Evolutionary conservation across 1,140 invertebrate genomes (phyloP).

Genomic region (Penaeus chinensis): DNA sequence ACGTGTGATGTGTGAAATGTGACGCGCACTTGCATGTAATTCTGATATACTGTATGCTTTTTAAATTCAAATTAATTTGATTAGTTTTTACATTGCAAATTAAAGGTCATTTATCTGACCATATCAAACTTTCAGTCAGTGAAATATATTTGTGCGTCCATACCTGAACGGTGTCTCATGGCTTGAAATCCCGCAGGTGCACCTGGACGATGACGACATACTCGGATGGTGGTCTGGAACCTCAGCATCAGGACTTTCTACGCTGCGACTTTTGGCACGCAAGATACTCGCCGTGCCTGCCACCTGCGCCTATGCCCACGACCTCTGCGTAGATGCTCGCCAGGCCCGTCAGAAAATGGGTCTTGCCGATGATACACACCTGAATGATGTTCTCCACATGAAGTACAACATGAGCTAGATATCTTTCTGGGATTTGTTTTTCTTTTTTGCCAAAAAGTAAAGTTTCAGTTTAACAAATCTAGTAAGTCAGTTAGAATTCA

Average conservation of each 20-base stretch:
- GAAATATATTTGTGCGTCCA: neutral
- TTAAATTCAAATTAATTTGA: no score
- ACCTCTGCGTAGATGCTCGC: slow-evolving; percentile 54
- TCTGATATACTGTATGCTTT: no score
- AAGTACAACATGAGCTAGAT: slow-evolving; percentile 63
- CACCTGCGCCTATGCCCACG: slow-evolving; percentile 61
- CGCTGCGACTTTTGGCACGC: slow-evolving; percentile 57
- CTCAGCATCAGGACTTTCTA: slow-evolving; percentile 61
- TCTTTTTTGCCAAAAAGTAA: slow-evolving; percentile 23
- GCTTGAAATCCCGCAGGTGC: slow-evolving; percentile 44
- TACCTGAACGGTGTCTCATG: neutral
- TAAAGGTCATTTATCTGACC: neutral
- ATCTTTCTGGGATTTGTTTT: neutral
- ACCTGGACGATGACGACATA: slow-evolving; percentile 63
- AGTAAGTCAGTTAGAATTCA: no score
- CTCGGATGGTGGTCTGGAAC: slow-evolving; percentile 63
- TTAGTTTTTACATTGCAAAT: neutral
- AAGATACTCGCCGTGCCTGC: slow-evolving; percentile 62
- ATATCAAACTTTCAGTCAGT: neutral
- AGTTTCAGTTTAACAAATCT: neutral
- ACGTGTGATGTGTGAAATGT: no score
- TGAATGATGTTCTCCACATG: slow-evolving; percentile 63
- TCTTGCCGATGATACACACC: slow-evolving; percentile 50
- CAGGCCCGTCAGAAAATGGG: slow-evolving; percentile 58
- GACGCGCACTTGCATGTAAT: no score